Evolutionary conservation across 2,113 vertebrate species (phyloP).

Genomic region (Prunella fulvescens): DNA sequence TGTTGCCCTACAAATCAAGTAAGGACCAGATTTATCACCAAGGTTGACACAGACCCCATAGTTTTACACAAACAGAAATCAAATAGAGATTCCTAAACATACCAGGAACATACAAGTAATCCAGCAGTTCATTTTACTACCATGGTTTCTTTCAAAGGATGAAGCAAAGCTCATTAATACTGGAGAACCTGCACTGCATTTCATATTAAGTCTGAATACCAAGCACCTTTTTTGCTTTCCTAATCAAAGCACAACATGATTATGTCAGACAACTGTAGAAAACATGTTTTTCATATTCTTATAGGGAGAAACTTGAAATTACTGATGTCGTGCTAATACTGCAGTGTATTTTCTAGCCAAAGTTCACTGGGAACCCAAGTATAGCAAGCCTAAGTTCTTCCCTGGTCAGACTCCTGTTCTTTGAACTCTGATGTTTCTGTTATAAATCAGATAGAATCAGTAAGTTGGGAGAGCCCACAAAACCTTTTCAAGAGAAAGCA

Average conservation of each 20-base stretch:
- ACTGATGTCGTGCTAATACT: not conserved
- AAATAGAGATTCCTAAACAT: not conserved
- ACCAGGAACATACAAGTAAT: not conserved
- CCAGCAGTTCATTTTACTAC: not conserved
- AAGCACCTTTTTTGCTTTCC: not conserved
- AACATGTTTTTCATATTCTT: not conserved
- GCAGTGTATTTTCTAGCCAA: not conserved
- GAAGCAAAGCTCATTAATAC: not conserved
- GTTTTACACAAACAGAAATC: not conserved
- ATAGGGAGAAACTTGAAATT: not conserved
- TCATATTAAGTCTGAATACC: not conserved
- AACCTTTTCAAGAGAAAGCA: not conserved
- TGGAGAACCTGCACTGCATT: not conserved
- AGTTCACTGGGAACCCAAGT: not conserved
- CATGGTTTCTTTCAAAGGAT: not conserved
- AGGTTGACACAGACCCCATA: not conserved
- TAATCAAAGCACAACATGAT: not conserved
- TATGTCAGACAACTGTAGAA: not conserved
- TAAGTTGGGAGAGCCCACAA: not conserved
- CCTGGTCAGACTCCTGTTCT: not conserved
- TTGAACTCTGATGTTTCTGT: not conserved
- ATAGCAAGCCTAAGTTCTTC: not conserved
- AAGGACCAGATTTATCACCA: not conserved
- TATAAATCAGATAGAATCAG: not conserved
- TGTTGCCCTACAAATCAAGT: not conserved